These are phyloP conservation scores for Cryptus viduatorius DNA, from an alignment of 2,888 invertebrate genomes.

Conservation along the genomic window DNA sequence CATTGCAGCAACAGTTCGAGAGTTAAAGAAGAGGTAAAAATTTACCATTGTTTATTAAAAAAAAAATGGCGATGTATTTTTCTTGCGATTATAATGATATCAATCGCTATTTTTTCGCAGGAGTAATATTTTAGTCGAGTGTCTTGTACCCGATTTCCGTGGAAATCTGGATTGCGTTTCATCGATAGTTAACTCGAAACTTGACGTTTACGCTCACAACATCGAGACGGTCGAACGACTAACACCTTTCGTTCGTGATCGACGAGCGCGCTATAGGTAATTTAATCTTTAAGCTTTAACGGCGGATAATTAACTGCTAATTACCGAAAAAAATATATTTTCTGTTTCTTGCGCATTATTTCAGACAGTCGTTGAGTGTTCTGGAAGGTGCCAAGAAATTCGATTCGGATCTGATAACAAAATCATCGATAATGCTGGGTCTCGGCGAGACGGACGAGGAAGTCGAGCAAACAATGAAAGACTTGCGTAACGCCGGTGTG, in stretches of 20 bases:
- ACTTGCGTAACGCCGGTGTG: slow-evolving; percentile 92
- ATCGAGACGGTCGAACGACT: slow-evolving; percentile 97
- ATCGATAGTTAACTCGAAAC: slow-evolving; percentile 91
- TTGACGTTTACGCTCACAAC: slow-evolving; percentile 99
- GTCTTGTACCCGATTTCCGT: slow-evolving; percentile 98
- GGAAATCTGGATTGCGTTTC: slow-evolving; percentile 92
- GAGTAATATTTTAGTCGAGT: slow-evolving; percentile 96
- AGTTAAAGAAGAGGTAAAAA: slow-evolving; percentile 80
- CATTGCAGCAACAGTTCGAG: slow-evolving; percentile 92
- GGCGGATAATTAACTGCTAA: neutral
- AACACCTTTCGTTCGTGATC: slow-evolving; percentile 97
- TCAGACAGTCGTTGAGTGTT: slow-evolving; percentile 93
- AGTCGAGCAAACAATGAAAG: slow-evolving; percentile 94
- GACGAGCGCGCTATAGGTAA: slow-evolving; percentile 93
- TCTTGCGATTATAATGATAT: neutral
- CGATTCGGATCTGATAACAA: slow-evolving; percentile 95
- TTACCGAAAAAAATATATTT: slow-evolving; percentile 3
- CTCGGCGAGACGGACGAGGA: slow-evolving; percentile 96
- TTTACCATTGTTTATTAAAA: neutral
- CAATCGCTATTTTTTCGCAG: slow-evolving; percentile 85
- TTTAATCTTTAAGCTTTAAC: slow-evolving; percentile 73
- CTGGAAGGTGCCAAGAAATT: slow-evolving; percentile 92
- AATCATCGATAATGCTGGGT: slow-evolving; percentile 99
- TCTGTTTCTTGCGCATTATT: slow-evolving; percentile 60
- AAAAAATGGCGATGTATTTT: neutral